Evolutionary conservation across 2,113 vertebrate species (phyloP).

Genomic region (Gadus chalcogrammus): DNA sequence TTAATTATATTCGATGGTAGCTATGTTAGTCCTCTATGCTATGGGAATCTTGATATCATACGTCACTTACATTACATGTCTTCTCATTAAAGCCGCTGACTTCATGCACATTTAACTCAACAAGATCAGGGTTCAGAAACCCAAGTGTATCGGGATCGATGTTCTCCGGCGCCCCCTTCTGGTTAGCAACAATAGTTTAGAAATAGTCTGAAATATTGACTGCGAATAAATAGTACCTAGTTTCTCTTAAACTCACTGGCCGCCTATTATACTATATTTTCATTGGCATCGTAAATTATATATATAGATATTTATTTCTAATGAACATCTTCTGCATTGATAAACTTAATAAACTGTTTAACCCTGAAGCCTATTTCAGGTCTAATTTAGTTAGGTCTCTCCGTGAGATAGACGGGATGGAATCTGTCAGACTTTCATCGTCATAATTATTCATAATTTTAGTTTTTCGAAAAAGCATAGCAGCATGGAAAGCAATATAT

Average conservation of each 20-base stretch:
- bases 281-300: not conserved
- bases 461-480: no score
- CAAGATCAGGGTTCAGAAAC: not conserved
- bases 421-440: no score
- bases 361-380: no score
- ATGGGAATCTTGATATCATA: no score
- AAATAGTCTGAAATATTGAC: not conserved
- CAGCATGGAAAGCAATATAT: no score
- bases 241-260: not conserved
- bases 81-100: no score
- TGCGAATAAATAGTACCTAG: not conserved
- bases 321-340: not conserved
- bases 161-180: constrained; percentile 68
- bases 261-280: not conserved
- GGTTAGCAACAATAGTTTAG: constrained; percentile 13
- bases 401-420: no score
- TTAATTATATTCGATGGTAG: no score
- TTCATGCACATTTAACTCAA: not conserved
- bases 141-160: constrained; percentile 15
- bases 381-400: no score
- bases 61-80: no score
- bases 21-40: no score
- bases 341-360: not conserved
- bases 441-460: no score
- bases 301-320: not conserved